Evolutionary conservation across 92 coral and sea anemone genomes (phyloP).

Genomic region (Heteractis magnifica): DNA sequence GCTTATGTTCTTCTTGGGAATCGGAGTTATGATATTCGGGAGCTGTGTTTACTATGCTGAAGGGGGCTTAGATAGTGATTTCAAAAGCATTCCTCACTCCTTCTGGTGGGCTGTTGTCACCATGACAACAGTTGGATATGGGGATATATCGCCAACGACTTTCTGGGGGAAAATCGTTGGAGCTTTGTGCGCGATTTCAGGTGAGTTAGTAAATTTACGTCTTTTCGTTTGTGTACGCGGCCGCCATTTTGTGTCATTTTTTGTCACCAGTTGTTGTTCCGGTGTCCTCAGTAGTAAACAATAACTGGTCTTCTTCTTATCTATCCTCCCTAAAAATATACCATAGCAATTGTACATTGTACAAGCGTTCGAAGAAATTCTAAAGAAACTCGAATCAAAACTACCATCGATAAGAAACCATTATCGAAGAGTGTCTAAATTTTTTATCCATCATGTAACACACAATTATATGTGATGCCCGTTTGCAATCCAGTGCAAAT

Average conservation of each 20-base stretch:
- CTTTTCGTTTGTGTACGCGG: background rate
- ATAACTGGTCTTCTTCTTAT: background rate
- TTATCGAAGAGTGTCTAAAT: constrained; percentile 1
- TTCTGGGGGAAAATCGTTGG: constrained; percentile 94
- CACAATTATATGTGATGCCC: background rate
- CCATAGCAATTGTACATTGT: background rate
- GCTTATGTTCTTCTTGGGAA: constrained; percentile 91
- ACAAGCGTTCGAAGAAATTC: background rate
- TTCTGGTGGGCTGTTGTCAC: constrained; percentile 99
- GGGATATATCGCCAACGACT: constrained; percentile 84
- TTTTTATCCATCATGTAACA: background rate
- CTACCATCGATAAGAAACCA: background rate
- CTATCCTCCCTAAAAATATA: background rate
- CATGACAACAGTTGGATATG: constrained; percentile 99
- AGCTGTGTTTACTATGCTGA: constrained; percentile 99
- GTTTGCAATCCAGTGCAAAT: background rate
- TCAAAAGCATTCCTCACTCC: constrained; percentile 90
- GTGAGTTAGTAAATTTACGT: constrained; percentile 43
- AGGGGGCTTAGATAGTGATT: constrained; percentile 81
- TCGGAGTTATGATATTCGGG: constrained; percentile 98
- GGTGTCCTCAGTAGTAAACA: constrained; percentile 8
- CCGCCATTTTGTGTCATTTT: background rate
- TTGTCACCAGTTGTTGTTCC: background rate
- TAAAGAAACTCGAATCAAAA: background rate
- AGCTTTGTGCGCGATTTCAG: constrained; percentile 93